phyloP scores from a whole-genome alignment of 2,888 invertebrate species.

The Frankliniella fusca region DNA sequence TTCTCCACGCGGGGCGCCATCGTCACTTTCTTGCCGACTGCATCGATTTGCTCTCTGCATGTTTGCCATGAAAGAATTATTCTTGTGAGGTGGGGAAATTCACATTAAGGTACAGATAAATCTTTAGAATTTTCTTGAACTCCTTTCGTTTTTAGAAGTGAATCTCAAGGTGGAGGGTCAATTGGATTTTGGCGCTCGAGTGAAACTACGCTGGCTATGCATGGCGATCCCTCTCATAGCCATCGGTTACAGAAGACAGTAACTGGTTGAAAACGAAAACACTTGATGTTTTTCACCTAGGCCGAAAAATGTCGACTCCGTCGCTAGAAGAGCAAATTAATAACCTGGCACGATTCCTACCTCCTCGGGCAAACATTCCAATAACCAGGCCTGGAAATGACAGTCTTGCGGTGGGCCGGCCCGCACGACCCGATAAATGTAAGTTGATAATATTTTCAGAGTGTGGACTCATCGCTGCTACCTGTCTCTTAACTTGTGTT shows the following conservation, averaged over 20 bases:
- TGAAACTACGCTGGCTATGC: no score
- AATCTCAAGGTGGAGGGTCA: no score
- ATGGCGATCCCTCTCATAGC: not conserved
- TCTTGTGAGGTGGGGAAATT: no score
- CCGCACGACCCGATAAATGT: slow-evolving; percentile 26
- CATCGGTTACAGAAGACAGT: not conserved
- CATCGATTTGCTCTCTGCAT: no score
- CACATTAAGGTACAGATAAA: no score
- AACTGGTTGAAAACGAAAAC: slow-evolving; percentile 5
- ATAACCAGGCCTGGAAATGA: not conserved
- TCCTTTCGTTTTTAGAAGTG: no score
- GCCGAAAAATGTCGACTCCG: slow-evolving; percentile 1
- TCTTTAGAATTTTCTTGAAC: no score
- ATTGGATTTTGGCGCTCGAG: no score
- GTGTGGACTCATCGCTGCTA: slow-evolving; percentile 48
- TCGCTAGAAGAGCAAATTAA: not conserved
- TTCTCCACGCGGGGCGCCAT: no score
- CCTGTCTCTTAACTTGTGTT: not conserved
- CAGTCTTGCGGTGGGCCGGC: slow-evolving; percentile 15
- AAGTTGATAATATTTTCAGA: not conserved
- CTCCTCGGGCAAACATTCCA: not conserved
- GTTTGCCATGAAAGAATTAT: no score
- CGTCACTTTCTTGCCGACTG: no score
- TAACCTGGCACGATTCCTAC: not conserved
- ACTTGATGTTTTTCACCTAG: slow-evolving; percentile 15